Base-by-base conservation (phyloP, 2,888 invertebrate genomes). In the Neoitamus cyanurus region DNA sequence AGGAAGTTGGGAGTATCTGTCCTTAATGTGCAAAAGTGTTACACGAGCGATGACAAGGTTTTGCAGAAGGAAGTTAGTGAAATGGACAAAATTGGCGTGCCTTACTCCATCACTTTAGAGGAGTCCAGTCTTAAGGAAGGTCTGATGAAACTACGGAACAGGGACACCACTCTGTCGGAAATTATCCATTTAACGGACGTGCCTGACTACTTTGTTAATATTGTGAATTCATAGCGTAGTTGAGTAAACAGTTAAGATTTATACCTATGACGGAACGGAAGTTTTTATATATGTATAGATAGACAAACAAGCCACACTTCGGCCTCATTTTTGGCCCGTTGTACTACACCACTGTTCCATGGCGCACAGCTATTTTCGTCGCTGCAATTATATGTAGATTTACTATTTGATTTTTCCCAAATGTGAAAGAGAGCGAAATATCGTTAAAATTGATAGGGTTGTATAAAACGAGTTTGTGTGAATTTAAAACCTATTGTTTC, bases 101-200 rank as follows among this genome's bases (percentile, higher is more conserved):
- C 95, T 6, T 97, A 95, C 89, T 94, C 94, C 42, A 92, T 96
- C 82, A 91, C 95, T n/a, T 90, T 97, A 20, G 93, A 93, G 88
- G 93, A 94, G 85, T 92, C 92, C 20, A 95, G 95, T 13, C 92
- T 97, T 6, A 92, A 92, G 87, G 94, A 93, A 90, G 97, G 97
- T 2, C 93, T 96, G 86, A 92, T 95, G 85, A 92, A 93, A 87
- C 89, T 95, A 85, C 90, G 95, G 86, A 94, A 93, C 88, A 93
- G 94, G 85, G 94, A 94, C 88, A 95, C 95, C 2, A 94, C 93
- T 87, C 91, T 96, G 87, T 92, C 94, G 92, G 95, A 95, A 91
- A 93, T 94, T 90, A 92, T 95, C 30, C 95, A 95, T 89, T 92
- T 95, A 13, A 92, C 93, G 25, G 94, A 95, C 89, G 91, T 95